Conservation (phyloP, 2,797 vertebrate species). For the Sebastes iracundus region DNA sequence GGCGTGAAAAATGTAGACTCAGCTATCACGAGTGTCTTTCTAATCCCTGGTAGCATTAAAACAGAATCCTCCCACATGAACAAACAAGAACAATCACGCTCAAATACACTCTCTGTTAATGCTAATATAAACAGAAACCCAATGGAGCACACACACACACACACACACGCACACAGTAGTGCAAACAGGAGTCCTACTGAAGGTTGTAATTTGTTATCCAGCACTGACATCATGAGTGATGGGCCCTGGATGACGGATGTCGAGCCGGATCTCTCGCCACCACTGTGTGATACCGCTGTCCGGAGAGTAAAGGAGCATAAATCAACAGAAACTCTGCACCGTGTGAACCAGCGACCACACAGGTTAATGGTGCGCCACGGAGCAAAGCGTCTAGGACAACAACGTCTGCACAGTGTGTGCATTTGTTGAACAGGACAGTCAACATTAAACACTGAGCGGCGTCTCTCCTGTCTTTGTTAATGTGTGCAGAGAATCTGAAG, state of each 20-base stretch:
- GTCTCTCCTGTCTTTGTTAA: background rate
- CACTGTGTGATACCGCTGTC: constrained; percentile 2
- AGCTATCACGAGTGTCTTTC: background rate
- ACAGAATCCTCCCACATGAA: constrained; percentile 48
- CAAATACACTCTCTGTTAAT: constrained; percentile 26
- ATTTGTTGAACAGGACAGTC: constrained; percentile 32
- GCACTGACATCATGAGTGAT: constrained; percentile 33
- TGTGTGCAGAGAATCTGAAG: background rate
- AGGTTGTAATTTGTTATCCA: constrained; percentile 19
- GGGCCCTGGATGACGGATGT: constrained; percentile 42
- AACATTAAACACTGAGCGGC: constrained; percentile 23
- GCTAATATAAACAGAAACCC: constrained; percentile 47
- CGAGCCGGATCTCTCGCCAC: constrained; percentile 43
- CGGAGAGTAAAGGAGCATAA: constrained; percentile 40
- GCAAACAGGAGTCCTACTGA: background rate
- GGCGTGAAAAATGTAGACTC: constrained; percentile 6
- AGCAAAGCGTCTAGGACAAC: constrained; percentile 14
- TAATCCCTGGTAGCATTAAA: constrained; percentile 17
- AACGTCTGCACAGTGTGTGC: constrained; percentile 21
- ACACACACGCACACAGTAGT: background rate
- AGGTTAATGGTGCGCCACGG: constrained; percentile 29
- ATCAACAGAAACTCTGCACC: constrained; percentile 52
- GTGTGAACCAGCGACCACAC: constrained; percentile 24
- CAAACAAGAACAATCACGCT: constrained; percentile 46
- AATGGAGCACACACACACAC: background rate